Percentiles rank a stretch among this genome's conserved stretches.
Conservation (phyloP, 2,113 vertebrate species). For the Acrocephalus arundinaceus region DNA sequence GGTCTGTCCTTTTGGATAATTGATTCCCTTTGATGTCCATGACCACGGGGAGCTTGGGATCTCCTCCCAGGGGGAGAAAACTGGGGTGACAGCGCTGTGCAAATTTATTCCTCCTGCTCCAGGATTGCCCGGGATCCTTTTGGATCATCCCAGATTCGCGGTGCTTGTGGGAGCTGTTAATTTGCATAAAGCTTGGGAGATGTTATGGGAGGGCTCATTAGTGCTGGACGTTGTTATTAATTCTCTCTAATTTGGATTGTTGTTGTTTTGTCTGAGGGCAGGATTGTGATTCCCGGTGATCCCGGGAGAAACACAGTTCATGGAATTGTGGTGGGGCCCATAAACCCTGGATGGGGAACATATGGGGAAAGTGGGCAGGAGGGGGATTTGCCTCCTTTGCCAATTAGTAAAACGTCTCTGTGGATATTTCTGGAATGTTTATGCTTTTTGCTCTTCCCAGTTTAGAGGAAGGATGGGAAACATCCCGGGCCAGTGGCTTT, state of each 20-base stretch:
- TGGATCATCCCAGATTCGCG: fast-evolving
- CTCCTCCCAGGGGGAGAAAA: neutral
- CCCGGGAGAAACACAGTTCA: neutral
- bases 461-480: neutral
- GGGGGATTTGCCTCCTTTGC: neutral
- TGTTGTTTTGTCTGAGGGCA: neutral
- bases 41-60: neutral
- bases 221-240: neutral
- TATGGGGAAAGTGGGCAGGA: neutral
- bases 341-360: neutral
- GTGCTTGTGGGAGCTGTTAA: neutral
- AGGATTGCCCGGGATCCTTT: neutral
- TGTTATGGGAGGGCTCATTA: neutral
- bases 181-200: neutral
- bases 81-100: neutral
- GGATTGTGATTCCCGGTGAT: fast-evolving
- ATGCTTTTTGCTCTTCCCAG: neutral
- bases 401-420: neutral
- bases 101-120: neutral
- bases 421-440: neutral
- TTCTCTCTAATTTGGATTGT: neutral
- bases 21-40: neutral
- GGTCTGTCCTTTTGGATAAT: neutral
- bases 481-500: neutral
- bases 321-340: neutral